Base-by-base conservation (phyloP, 2,113 vertebrate genomes). In the Heloderma charlesbogerti region DNA sequence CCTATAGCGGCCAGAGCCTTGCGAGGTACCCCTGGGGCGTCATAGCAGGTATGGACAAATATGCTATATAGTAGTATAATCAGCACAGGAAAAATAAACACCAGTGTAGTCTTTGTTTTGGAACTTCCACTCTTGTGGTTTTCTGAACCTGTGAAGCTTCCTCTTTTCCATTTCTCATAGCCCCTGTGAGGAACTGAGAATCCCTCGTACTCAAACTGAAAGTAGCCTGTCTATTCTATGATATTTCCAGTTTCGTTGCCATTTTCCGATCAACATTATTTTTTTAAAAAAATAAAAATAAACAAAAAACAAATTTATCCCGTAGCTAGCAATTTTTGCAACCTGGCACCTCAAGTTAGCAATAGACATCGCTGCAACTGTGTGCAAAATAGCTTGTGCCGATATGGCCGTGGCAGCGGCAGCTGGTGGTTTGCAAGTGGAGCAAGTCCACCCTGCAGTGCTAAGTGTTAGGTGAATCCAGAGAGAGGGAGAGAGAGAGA, bases 51-150 rank as follows among this genome's bases (percentile, higher is more conserved):
- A 81, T 81, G 34, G 31, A 81, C 67, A 72, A 86, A 86, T n/a
- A 94, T 92, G 94, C 77, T 88, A 72, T 93, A 88, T 94, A 91
- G 85, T 92, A 29, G 22, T 84, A 29, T 66, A 34, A 48, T 79
- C 18, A 43, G 43, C 57, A 67, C 67, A 48, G 34, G 66, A 66
- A 77, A 63, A 34, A 63, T 27, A 34, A 88, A 43, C 34, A 18
- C 15, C 29, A 78, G 37, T n/a, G 31, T 34, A 20, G 48, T 16
- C n/a, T 71, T 4, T 8, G 1, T 18, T 75, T 8, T 10, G 1
- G 54, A 74, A 25, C 31, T 74, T 78, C 29, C 60, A 40, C 7
- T 13, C 43, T 77, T 66, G 82, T 77, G 34, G 25, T 67, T 78
- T 85, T 4, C 31, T 48, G 63, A 37, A 40, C 34, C 7, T 2